Conservation (phyloP, 2,888 invertebrate genomes). For the Drosophila bunnanda region DNA sequence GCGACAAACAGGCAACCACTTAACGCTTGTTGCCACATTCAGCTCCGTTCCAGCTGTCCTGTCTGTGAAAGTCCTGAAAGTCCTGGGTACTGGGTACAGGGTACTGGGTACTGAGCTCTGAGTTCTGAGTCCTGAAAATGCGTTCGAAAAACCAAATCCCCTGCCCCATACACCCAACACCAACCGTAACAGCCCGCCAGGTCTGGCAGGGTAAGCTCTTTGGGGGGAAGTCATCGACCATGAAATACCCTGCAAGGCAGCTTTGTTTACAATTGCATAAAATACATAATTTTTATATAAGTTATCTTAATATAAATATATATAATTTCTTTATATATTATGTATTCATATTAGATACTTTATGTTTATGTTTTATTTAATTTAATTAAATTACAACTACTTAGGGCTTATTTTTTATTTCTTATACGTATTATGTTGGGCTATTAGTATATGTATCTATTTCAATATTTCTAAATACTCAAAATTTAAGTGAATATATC, state of each 20-base stretch:
- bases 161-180: conserved; percentile 9
- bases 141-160: conserved; percentile 50
- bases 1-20: conserved; percentile 78
- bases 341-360: too few species aligned
- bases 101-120: conserved; percentile 34
- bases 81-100: conserved; percentile 39
- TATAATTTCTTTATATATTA: too few species aligned
- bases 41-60: conserved; percentile 71
- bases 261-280: too few species aligned
- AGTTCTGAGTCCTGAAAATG: conserved; percentile 48
- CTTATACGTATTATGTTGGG: too few species aligned
- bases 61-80: conserved; percentile 22
- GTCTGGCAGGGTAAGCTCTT: background rate
- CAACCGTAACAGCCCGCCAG: background rate
- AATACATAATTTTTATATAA: too few species aligned
- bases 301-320: too few species aligned
- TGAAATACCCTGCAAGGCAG: background rate
- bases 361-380: too few species aligned
- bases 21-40: conserved; percentile 79
- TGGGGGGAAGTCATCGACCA: background rate
- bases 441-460: too few species aligned
- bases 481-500: too few species aligned
- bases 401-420: too few species aligned
- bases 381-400: background rate
- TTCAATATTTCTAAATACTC: too few species aligned